Evolutionary conservation across 1,140 invertebrate genomes (phyloP), one percentile per base, ranked within the genome.

Genomic region (Drosophila bipectinata): DNA sequence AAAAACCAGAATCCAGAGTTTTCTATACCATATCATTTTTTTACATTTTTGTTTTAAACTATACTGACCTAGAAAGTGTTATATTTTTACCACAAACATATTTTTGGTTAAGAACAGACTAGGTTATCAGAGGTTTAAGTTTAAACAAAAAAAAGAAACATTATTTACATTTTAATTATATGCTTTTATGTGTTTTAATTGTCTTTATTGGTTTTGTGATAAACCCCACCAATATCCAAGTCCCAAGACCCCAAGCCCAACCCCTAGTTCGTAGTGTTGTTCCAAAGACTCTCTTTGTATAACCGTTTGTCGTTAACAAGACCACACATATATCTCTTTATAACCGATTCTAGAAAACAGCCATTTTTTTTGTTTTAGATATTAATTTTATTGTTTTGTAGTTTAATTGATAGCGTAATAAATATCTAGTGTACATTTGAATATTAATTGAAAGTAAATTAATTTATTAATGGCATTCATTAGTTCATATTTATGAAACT

Each of bases 211-310:
- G 32, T 30, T 44, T 61, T 30, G 48, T 34, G 28, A 30, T 10
- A 51, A 34, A 12, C 37, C 54, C 56, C 10, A 15, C 18, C 14
- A 37, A 41, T 54, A 41, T 12, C 48, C 45, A 30, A 37, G 3
- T 26, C 14, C 67, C 48, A 18, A 30, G 32, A 48, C 44, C 58
- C 63, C 44, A 41, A 59, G 1, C 18, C 18, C 18, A 18, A 18
- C 47, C 74, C 53, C 53, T 82, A 82, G 79, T 72, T 62, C 74
- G 74, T 77, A 76, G 74, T 55, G 64, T 82, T 80, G 61, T 78
- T 74, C 39, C 67, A 48, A 67, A 48, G 34, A 75, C 55, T 63
- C 61, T 66, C 55, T 80, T 62, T 61, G 73, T 77, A 66, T 69
- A 62, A 56, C 48, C 60, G 57, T 77, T 73, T 81, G 71, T 79